phyloP scores from a whole-genome alignment of 2,113 vertebrate species.

The Isurus oxyrinchus region DNA sequence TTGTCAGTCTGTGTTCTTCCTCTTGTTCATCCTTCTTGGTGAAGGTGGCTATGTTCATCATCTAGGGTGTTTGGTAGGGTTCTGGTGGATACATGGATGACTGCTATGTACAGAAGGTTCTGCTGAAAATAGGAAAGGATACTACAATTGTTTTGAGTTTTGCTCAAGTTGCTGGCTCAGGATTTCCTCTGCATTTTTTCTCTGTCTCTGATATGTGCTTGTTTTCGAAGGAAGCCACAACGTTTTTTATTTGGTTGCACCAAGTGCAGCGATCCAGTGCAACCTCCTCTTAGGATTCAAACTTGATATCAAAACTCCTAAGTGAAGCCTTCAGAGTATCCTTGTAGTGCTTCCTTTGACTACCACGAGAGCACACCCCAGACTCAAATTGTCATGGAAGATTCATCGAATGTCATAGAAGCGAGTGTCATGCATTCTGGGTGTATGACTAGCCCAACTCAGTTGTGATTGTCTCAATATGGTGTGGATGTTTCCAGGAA shows the following conservation, averaged over 20 bases:
- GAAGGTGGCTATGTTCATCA: not conserved
- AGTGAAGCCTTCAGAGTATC: not conserved
- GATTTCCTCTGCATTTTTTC: not conserved
- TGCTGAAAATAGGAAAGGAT: not conserved
- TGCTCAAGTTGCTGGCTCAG: not conserved
- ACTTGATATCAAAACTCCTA: not conserved
- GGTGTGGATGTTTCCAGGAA: not conserved
- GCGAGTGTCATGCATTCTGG: not conserved
- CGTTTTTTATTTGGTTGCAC: not conserved
- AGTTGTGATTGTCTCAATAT: too few relatives aligned
- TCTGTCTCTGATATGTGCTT: not conserved
- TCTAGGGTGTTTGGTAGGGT: not conserved
- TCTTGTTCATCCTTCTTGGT: not conserved
- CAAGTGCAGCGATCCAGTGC: not conserved
- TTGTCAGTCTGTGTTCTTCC: not conserved
- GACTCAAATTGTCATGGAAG: not conserved
- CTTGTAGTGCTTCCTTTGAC: not conserved
- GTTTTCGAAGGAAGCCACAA: not conserved
- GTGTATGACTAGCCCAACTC: not conserved
- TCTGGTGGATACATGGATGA: not conserved
- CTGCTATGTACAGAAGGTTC: not conserved
- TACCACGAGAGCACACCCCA: not conserved
- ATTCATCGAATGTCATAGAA: too few relatives aligned
- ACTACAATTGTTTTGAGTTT: not conserved
- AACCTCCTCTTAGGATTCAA: not conserved